Evolutionary conservation across 2,113 vertebrate species (phyloP), one percentile per base, ranked within the genome.

Genomic region (Nycticryphes semicollaris): DNA sequence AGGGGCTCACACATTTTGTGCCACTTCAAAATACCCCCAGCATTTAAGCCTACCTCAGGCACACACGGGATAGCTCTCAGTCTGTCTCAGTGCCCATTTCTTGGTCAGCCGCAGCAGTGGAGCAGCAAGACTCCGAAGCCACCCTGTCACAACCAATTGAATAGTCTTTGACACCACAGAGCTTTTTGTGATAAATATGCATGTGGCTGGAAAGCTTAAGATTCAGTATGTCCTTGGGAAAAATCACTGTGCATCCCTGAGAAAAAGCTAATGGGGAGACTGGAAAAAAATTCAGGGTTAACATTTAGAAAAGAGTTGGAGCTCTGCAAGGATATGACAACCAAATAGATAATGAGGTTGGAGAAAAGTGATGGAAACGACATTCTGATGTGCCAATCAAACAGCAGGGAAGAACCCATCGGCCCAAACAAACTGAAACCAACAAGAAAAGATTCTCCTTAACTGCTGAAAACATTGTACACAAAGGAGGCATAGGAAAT

Each of bases 401-500:
- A 75, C 50, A 97, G 62, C 57, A 92, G 78, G 73, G 45, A 67
- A 93, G 68, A 90, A 41, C 79, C 51, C 53, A 85, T 75, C 0
- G 1, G 60, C 45, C 84, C 83, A 94, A 74, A 97, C 27, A 94
- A 91, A 81, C 48, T 14, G n/a, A 93, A 94, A 83, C 13, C 75
- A 80, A 87, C 50, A 84, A 95, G 39, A 78, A 94, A 94, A 28
- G n/a, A 20, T 8, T 43, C 51, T 88, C 68, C 74, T n/a, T 87
- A 78, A 93, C 87, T 80, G 50, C 74, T 86, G 50, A 84, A 95
- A 96, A 67, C 17, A 12, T 77, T 37, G 15, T 57, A 24, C 67
- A 73, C 37, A 77, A 82, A 48, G 64, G 81, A 97, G n/a, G 35
- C 31, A 74, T 57, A 90, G 62, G 66, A 93, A 95, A 83, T 70